phyloP scores from a whole-genome alignment of 2,888 invertebrate genomes.

The Sceliomorpha sp. region DNA sequence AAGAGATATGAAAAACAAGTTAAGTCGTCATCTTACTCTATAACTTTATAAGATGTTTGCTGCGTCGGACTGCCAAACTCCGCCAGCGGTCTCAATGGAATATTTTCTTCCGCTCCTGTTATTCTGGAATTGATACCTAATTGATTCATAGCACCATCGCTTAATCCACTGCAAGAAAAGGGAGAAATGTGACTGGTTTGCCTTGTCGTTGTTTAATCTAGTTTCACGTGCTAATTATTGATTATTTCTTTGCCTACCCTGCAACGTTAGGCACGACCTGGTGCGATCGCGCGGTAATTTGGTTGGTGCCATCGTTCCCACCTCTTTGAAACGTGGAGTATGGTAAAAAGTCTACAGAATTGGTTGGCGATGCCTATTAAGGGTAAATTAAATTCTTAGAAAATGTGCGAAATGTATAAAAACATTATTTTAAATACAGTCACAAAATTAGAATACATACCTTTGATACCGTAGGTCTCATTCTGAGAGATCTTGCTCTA shows the following conservation, averaged over 20 bases:
- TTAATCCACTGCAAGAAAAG: conserved; percentile 65
- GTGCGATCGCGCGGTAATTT: conserved; percentile 81
- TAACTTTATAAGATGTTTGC: conserved; percentile 84
- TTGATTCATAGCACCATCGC: conserved; percentile 75
- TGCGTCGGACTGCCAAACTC: conserved; percentile 81
- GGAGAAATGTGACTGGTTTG: background rate
- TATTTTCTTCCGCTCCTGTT: conserved; percentile 85
- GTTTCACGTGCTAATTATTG: background rate
- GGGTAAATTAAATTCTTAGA: conserved; percentile 1
- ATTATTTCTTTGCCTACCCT: conserved; percentile 67
- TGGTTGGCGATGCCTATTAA: conserved; percentile 80
- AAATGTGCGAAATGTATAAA: no score
- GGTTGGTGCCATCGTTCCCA: conserved; percentile 82
- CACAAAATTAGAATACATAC: conserved; percentile 53
- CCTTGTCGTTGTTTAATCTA: background rate
- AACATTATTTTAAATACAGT: no score
- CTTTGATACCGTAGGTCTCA: conserved; percentile 81
- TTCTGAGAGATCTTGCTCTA: conserved; percentile 83
- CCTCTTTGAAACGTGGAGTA: conserved; percentile 82
- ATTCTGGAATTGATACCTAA: conserved; percentile 70
- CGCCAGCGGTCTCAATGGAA: conserved; percentile 88
- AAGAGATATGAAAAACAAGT: conserved; percentile 19
- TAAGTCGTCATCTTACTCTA: conserved; percentile 84
- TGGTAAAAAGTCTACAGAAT: conserved; percentile 83
- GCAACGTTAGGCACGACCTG: conserved; percentile 79